phyloP scores from a whole-genome alignment of 1,140 invertebrate genomes.

The Drosophila athabasca region DNA sequence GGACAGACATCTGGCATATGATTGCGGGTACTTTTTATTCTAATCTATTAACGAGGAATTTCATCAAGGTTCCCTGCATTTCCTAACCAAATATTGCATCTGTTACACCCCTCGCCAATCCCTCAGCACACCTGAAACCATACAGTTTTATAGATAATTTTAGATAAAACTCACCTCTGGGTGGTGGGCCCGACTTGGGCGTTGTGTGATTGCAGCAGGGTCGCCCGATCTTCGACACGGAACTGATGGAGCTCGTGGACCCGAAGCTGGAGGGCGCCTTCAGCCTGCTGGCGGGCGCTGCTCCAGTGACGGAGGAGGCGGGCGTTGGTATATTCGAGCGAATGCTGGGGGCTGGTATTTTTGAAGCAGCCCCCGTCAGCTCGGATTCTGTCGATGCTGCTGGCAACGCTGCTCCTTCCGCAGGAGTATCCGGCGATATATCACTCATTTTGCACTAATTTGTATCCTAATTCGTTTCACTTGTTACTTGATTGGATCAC shows the following conservation, averaged over 20 bases:
- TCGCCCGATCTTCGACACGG: conserved; percentile 75
- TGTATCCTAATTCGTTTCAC: conserved; percentile 34
- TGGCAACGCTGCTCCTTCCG: conserved; percentile 14
- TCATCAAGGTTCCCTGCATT: too few species aligned
- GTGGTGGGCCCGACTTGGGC: conserved; percentile 74
- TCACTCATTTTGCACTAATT: conserved; percentile 36
- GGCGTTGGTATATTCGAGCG: conserved; percentile 68
- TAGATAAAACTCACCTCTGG: conserved; percentile 63
- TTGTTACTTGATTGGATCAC: conserved; percentile 55
- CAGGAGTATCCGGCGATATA: conserved; percentile 7
- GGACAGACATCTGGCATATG: too few species aligned
- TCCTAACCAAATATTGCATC: too few species aligned
- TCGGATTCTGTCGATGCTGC: conserved; percentile 16
- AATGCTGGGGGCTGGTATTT: conserved; percentile 26
- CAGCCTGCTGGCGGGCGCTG: conserved; percentile 55
- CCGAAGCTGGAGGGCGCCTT: conserved; percentile 66
- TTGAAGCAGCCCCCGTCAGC: conserved; percentile 11
- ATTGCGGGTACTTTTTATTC: too few species aligned
- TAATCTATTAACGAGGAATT: too few species aligned
- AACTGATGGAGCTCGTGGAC: conserved; percentile 31
- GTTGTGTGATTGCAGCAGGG: conserved; percentile 69
- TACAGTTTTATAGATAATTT: background rate
- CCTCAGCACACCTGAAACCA: too few species aligned
- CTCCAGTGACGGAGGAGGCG: conserved; percentile 60
- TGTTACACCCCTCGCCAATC: too few species aligned